Base-by-base conservation (phyloP, 2,888 invertebrate genomes). In the Caenorhabditis becei region DNA sequence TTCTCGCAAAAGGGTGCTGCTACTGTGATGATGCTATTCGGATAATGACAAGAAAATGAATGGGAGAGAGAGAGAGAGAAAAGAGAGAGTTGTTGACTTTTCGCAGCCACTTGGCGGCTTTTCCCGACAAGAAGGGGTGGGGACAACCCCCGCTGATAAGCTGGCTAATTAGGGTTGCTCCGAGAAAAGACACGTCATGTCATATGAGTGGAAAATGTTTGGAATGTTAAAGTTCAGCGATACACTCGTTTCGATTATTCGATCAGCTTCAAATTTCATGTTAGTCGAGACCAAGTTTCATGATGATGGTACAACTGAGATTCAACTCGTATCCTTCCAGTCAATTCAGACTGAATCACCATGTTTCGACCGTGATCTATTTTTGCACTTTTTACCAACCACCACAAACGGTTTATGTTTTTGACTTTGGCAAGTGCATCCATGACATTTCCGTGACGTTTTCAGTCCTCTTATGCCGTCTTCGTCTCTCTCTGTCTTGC, bases 21-120 rank as follows among this genome's bases (percentile, higher is more conserved):
- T 65, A 58, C 56, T 26, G 66, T 59, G 65, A 59, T 56, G 63
- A 66, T 74, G 72, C 41, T 49, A 70, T 26, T 63, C 51, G 59
- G 74, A 74, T 66, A 74, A 74, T 74, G 51, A 63, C 59, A 44
- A 63, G 37, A 59, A 44, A 44, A 56, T 56, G 32, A 7, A 44
- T 47, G 58, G 8, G 58, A 24, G 35, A 24, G 35, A 32, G 35
- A 49, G 51, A 20, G 47, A 51, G 32, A 28, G 54, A 62, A 71
- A 41, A 24, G 59, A 28, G 41, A 59, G 41, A 59, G 41, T 59
- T 66, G 59, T 66, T 66, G 74, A 74, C 74, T 66, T 74, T 72
- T 65, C 74, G 66, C 65, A 74, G 74, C 66, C 65, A 37, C 74
- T 66, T 74, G 65, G 24, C 66, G 59, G 74, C 53, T 74, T 65